Percentiles rank a stretch among this genome's conserved stretches.
These are phyloP conservation scores for Trichonephila clavata DNA, from an alignment of 1,140 invertebrate genomes.

Conservation along the genomic window DNA sequence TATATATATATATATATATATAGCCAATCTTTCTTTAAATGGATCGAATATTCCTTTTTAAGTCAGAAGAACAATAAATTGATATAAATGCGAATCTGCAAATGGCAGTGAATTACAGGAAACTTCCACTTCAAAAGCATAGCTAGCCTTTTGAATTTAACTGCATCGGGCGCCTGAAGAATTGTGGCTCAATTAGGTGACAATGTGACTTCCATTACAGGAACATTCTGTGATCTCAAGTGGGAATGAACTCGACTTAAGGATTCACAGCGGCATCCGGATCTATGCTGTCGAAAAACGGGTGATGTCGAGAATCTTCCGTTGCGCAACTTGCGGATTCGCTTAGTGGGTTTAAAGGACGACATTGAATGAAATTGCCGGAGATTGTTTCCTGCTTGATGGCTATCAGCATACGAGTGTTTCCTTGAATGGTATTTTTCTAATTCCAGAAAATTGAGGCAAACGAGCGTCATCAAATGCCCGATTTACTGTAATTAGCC, in stretches of 20 bases:
- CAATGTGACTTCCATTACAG: constrained; percentile 7
- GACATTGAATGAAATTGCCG: background rate
- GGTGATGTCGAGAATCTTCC: constrained; percentile 11
- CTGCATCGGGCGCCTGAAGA: background rate
- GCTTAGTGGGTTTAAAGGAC: constrained; percentile 13
- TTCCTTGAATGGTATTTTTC: background rate
- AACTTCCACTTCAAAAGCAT: background rate
- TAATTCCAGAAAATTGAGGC: background rate
- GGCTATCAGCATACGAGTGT: constrained; percentile 10
- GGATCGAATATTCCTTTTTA: no score
- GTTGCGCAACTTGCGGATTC: constrained; percentile 41
- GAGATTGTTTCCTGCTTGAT: constrained; percentile 38
- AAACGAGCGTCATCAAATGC: background rate
- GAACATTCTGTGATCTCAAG: background rate
- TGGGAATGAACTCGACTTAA: background rate
- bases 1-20: no score
- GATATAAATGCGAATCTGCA: background rate
- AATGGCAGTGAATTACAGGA: background rate
- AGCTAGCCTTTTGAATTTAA: background rate
- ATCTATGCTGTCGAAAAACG: background rate
- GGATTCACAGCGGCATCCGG: constrained; percentile 20
- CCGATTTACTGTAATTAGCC: background rate
- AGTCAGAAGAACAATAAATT: background rate
- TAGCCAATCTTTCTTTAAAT: no score
- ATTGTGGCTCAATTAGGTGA: constrained; percentile 39